Percentiles rank a stretch among this genome's conserved stretches.
Conservation (phyloP, 2,113 vertebrate genomes). For the Ictidomys tridecemlineatus region DNA sequence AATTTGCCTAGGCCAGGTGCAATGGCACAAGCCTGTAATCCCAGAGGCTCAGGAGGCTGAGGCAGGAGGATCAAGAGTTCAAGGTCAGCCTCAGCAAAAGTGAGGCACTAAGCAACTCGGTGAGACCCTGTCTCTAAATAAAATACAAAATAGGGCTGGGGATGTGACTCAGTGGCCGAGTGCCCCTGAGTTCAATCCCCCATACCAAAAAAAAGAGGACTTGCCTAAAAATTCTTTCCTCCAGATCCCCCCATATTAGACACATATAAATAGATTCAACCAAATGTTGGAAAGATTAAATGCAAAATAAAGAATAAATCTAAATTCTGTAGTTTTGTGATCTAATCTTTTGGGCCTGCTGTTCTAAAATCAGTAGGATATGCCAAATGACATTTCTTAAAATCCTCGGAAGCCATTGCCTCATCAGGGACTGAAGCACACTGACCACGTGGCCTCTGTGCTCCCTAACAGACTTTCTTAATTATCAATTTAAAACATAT, state of each 20-base stretch:
- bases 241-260: background rate
- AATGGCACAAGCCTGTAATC: too few species aligned
- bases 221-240: background rate
- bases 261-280: background rate
- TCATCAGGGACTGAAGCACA: background rate
- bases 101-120: too few species aligned
- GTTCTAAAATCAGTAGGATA: background rate
- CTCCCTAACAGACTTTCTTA: background rate
- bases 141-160: too few species aligned
- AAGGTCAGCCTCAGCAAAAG: too few species aligned
- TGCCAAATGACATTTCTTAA: background rate
- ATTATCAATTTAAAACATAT: background rate
- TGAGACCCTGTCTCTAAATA: too few species aligned
- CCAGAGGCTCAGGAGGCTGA: too few species aligned
- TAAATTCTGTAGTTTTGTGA: background rate
- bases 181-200: too few species aligned
- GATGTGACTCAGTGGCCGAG: too few species aligned
- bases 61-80: too few species aligned
- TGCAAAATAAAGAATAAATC: background rate
- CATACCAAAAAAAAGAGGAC: too few species aligned
- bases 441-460: background rate
- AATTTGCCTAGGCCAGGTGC: too few species aligned
- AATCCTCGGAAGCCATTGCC: background rate
- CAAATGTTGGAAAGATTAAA: constrained; percentile 7
- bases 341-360: background rate